Evolutionary conservation across 2,888 invertebrate genomes (phyloP), one percentile per base, ranked within the genome.

Genomic region (Eristalinus aeneus): DNA sequence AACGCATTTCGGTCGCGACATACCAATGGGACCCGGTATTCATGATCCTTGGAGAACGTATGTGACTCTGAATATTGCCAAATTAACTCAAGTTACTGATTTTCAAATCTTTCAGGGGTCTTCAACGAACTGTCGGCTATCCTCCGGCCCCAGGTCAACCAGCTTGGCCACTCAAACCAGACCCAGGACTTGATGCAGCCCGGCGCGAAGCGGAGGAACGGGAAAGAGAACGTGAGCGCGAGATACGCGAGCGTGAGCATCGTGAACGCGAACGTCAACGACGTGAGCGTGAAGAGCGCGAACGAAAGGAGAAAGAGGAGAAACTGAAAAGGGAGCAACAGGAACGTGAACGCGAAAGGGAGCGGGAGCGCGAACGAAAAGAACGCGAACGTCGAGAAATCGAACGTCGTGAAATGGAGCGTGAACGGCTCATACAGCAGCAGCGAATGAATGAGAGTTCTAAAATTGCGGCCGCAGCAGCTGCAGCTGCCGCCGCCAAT

Each of bases 31-130:
- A 89, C 93, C 92, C 64, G 92, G 92, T 20, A 88, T 94, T 75
- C 95, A 95, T 90, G 96, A 96, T 92, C 95, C 95, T 8, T 96
- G 96, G 96, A 93, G 95, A 92, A 94, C 94, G 93, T 95, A 93
- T 90, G 72, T 56, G 68, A 20, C 16, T 60, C 16, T 23, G 23
- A 22, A 12, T 8, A 46, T 53, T 11, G 22, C 11, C 27, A 2
- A 27, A 46, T 36, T 22, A 16, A 9, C 11, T 31, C 9, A 16
- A 16, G 11, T 23, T 10, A 3, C 56, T 56, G 10, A 56, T 56
- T 53, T 31, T 31, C 0, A 23, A n/a, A 53, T 53, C 20, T 11
- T 27, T 3, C 27, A 91, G 91, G 88, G 89, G 91, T 46, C 90
- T 95, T 75, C 95, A 94, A 90, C 93, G 95, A 67, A 93, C 94